These are phyloP conservation scores for Delichon dasypus DNA, from an alignment of 2,797 vertebrate genomes.

Conservation along the genomic window DNA sequence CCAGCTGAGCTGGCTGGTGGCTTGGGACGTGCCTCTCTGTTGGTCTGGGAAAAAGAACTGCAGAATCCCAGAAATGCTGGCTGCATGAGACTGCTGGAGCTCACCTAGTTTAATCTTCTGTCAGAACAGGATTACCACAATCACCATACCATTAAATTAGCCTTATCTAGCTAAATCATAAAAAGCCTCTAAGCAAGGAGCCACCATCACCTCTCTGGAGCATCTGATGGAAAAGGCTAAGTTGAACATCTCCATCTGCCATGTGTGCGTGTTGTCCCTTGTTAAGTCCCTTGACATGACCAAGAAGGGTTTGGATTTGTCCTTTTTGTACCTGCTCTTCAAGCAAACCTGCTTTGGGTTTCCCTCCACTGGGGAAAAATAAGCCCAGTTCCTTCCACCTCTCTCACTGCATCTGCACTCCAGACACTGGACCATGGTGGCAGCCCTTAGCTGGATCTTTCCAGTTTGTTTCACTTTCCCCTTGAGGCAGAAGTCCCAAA, in stretches of 20 bases:
- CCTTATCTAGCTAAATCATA: background rate
- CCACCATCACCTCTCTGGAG: background rate
- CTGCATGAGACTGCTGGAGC: background rate
- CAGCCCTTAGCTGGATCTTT: background rate
- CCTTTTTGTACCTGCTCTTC: background rate
- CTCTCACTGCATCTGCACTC: rapidly evolving
- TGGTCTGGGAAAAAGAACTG: background rate
- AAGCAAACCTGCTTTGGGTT: background rate
- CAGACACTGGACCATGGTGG: background rate
- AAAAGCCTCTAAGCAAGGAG: background rate
- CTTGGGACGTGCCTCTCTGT: background rate
- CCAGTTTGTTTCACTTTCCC: background rate
- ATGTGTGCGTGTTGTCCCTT: rapidly evolving
- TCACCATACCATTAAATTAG: background rate
- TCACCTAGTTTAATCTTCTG: background rate
- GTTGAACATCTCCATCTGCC: background rate
- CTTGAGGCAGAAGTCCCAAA: background rate
- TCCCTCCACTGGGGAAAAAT: background rate
- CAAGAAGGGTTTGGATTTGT: background rate
- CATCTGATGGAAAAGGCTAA: background rate
- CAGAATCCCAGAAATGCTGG: background rate
- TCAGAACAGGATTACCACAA: background rate
- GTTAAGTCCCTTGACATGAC: background rate
- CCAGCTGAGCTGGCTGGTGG: background rate
- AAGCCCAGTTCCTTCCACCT: background rate